phyloP scores from a whole-genome alignment of 2,888 invertebrate genomes.

The Cataglyphis cursor region DNA sequence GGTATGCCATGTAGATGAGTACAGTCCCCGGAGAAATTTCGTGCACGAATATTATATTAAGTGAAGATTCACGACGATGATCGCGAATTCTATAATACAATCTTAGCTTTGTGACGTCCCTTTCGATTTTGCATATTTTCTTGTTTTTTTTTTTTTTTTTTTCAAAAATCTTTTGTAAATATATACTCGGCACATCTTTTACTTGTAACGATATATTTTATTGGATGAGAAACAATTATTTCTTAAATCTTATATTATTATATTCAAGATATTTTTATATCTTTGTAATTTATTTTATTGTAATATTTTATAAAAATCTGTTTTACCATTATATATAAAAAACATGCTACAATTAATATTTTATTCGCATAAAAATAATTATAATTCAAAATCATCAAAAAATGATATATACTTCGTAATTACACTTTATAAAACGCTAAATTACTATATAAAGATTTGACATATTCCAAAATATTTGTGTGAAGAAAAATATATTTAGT shows the following conservation, averaged over 20 bases:
- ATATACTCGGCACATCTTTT: neutral
- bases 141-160: neutral
- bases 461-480: neutral
- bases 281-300: neutral
- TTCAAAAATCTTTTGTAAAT: neutral
- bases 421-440: neutral
- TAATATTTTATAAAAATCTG: neutral
- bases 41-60: neutral
- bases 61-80: slow-evolving; percentile 10
- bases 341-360: neutral
- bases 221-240: neutral
- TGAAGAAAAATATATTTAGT: neutral
- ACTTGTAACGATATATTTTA: slow-evolving; percentile 5
- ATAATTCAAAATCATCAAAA: neutral
- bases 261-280: neutral
- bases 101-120: slow-evolving; percentile 55
- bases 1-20: slow-evolving; percentile 86
- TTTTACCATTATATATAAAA: neutral
- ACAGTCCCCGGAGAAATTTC: slow-evolving; percentile 75
- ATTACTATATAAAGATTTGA: neutral
- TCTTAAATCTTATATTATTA: neutral
- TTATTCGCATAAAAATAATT: neutral
- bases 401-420: neutral
- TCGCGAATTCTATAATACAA: slow-evolving; percentile 65
- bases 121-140: slow-evolving; percentile 18